Conservation (phyloP, 2,888 invertebrate genomes). For the Syritta pipiens region DNA sequence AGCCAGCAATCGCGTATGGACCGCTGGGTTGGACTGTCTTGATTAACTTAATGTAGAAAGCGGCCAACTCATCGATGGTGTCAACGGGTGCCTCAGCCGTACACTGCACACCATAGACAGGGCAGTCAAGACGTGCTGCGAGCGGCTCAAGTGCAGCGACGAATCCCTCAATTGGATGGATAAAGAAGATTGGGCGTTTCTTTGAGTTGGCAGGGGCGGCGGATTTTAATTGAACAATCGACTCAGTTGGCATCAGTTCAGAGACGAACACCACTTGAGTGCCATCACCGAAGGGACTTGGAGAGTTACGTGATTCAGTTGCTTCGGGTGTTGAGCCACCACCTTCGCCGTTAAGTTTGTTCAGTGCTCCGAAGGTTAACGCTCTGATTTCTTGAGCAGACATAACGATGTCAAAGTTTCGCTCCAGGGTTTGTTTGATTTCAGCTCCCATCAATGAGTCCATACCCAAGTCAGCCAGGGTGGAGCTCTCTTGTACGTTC, state of each 20-base stretch:
- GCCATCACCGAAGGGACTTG: conserved; percentile 79
- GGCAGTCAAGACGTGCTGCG: conserved; percentile 86
- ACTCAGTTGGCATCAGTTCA: conserved; percentile 88
- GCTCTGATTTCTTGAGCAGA: conserved; percentile 94
- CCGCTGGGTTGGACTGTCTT: conserved; percentile 87
- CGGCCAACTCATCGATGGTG: conserved; percentile 86
- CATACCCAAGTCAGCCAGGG: conserved; percentile 96
- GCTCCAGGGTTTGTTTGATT: conserved; percentile 96
- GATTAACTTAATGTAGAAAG: conserved; percentile 86
- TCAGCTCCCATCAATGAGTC: conserved; percentile 99
- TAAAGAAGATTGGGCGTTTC: conserved; percentile 83
- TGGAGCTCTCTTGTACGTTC: conserved; percentile 87
- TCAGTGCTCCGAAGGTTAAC: conserved; percentile 88
- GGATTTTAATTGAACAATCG: conserved; percentile 85
- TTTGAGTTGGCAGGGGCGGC: conserved; percentile 76
- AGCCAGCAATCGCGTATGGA: conserved; percentile 94
- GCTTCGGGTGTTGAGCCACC: conserved; percentile 63
- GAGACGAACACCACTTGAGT: conserved; percentile 81
- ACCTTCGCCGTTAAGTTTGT: conserved; percentile 79
- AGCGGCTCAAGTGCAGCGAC: conserved; percentile 86
- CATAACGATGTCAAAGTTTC: conserved; percentile 93
- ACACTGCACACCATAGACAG: conserved; percentile 95
- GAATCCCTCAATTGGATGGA: conserved; percentile 94
- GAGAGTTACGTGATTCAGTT: conserved; percentile 71
- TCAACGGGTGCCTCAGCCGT: conserved; percentile 86